Percentiles rank a stretch among this genome's conserved stretches.
Evolutionary conservation across 2,797 vertebrate species (phyloP).

Genomic region (Discoglossus pictus): DNA sequence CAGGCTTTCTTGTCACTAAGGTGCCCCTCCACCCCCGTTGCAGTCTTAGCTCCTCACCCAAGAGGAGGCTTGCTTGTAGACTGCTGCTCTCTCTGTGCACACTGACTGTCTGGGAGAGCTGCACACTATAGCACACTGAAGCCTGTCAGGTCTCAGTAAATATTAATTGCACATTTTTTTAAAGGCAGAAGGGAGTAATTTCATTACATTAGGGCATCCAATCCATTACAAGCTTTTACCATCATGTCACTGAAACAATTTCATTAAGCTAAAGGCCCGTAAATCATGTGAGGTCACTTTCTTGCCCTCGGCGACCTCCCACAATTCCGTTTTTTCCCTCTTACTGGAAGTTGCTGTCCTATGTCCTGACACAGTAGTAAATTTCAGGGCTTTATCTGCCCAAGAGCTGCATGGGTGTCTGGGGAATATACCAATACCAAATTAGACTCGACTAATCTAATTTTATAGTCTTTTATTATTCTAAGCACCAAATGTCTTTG

Average conservation of each 20-base stretch:
- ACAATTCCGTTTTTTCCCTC: slow-evolving; percentile 74
- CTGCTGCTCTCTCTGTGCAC: slow-evolving; percentile 74
- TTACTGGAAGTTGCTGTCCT: slow-evolving; percentile 82
- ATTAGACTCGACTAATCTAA: slow-evolving; percentile 90
- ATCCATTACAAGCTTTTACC: slow-evolving; percentile 99
- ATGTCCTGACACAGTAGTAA: slow-evolving; percentile 75
- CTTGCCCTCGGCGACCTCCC: slow-evolving; percentile 78
- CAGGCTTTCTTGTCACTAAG: slow-evolving; percentile 58
- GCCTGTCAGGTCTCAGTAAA: slow-evolving; percentile 94
- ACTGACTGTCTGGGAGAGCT: slow-evolving; percentile 71
- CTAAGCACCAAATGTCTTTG: slow-evolving; percentile 86
- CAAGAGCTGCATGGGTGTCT: slow-evolving; percentile 70
- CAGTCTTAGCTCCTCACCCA: slow-evolving; percentile 66
- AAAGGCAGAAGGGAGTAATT: slow-evolving; percentile 98
- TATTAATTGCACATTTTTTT: slow-evolving; percentile 96
- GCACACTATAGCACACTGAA: slow-evolving; percentile 71
- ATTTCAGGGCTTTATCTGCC: slow-evolving; percentile 78
- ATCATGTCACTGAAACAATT: slow-evolving; percentile 99
- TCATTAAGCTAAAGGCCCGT: slow-evolving; percentile 98
- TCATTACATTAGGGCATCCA: slow-evolving; percentile 99
- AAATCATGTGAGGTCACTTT: slow-evolving; percentile 95
- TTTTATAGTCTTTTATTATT: slow-evolving; percentile 94
- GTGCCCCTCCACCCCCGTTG: slow-evolving; percentile 73
- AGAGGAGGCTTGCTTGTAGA: slow-evolving; percentile 72
- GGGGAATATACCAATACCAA: slow-evolving; percentile 80